Percentiles rank a stretch among this genome's conserved stretches.
phyloP scores from a whole-genome alignment of 2,888 invertebrate genomes.

The Parnassius smintheus region DNA sequence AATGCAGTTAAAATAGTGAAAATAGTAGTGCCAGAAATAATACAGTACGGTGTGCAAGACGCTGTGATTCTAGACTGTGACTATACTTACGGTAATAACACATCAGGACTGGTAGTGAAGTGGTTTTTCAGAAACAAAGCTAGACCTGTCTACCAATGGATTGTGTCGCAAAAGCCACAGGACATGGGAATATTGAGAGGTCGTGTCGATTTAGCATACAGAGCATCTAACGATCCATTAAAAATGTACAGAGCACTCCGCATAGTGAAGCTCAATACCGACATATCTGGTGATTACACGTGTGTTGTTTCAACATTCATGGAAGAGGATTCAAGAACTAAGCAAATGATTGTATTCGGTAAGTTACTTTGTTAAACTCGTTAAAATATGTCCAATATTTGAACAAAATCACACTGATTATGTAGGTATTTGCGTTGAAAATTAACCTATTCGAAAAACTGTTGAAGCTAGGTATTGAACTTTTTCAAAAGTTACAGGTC shows the following conservation, averaged over 20 bases:
- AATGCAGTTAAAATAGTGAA: slow-evolving; percentile 82
- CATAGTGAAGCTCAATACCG: slow-evolving; percentile 86
- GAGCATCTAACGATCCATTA: slow-evolving; percentile 83
- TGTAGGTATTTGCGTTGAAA: too few species aligned
- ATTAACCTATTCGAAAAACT: too few species aligned
- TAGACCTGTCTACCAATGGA: slow-evolving; percentile 89
- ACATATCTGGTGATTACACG: slow-evolving; percentile 87
- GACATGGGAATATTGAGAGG: slow-evolving; percentile 81
- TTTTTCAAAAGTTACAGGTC: too few species aligned
- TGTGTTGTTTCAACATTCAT: slow-evolving; percentile 87
- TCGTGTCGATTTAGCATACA: slow-evolving; percentile 83
- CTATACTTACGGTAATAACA: slow-evolving; percentile 83
- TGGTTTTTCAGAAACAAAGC: slow-evolving; percentile 87
- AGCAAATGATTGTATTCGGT: slow-evolving; percentile 86
- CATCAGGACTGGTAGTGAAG: slow-evolving; percentile 86
- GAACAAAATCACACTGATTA: too few species aligned
- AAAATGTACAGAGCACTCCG: slow-evolving; percentile 87
- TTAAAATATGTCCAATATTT: too few species aligned
- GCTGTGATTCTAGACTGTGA: slow-evolving; percentile 88
- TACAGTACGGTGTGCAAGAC: slow-evolving; percentile 82
- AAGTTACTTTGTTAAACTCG: slow-evolving; percentile 45
- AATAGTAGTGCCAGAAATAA: slow-evolving; percentile 82
- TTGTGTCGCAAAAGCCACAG: slow-evolving; percentile 84
- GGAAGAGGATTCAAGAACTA: slow-evolving; percentile 84
- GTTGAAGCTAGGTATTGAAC: too few species aligned